Percentiles rank a stretch among this genome's conserved stretches.
phyloP scores from a whole-genome alignment of 2,113 vertebrate species.

The Saccopteryx leptura region DNA sequence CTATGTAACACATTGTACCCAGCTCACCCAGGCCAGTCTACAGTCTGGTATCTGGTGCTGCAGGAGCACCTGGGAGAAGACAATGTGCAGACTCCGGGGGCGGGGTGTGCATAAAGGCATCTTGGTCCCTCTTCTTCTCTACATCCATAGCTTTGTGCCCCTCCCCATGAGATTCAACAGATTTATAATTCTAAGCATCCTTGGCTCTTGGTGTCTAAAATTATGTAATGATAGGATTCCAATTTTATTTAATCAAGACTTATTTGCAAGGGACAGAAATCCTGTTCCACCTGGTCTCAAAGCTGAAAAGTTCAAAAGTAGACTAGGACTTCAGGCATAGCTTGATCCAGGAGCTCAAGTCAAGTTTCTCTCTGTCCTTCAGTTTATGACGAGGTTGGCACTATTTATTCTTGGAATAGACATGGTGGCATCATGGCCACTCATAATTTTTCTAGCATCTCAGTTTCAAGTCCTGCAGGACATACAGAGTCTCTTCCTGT shows the following conservation, averaged over 20 bases:
- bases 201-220: neutral
- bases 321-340: neutral
- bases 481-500: neutral
- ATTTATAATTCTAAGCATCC: neutral
- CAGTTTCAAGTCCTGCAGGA: neutral
- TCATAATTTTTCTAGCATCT: neutral
- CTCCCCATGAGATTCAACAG: neutral
- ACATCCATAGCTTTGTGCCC: neutral
- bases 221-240: neutral
- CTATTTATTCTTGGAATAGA: neutral
- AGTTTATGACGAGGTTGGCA: neutral
- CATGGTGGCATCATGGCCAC: neutral
- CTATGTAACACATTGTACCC: neutral
- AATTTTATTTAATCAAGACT: neutral
- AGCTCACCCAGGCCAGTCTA: neutral
- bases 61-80: neutral
- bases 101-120: neutral
- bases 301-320: neutral
- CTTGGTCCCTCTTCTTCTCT: neutral
- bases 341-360: constrained; percentile 6
- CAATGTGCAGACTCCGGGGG: too few species aligned
- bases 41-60: neutral
- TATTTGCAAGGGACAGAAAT: constrained; percentile 3
- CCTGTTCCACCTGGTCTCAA: neutral
- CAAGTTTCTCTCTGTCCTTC: neutral